Evolutionary conservation across 2,797 vertebrate genomes (phyloP), one percentile per base, ranked within the genome.

Genomic region (Neopelma chrysocephalum): DNA sequence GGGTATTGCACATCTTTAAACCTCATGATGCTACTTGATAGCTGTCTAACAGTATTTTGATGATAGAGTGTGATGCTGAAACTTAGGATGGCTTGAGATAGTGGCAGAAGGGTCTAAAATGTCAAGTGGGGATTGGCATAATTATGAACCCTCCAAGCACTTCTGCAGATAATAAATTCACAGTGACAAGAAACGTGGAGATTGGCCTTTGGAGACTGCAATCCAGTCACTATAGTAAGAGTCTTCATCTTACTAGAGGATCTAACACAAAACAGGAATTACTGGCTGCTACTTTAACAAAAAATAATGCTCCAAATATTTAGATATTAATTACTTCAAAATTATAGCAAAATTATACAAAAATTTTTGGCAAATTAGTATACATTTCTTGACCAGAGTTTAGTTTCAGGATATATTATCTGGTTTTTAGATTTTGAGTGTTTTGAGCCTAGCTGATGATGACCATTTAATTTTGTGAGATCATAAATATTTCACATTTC

Each of bases 1-100:
- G 64, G 56, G 70, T 82, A 72, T 90, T 82, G 40, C 53, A 84
- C 15, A 66, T 64, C 45, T 90, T 70, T 88, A 83, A 89, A 82
- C 66, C 70, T 94, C 71, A 40, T 56, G 58, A 57, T 89, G 89
- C 40, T 80, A 70, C 38, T 80, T 85, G 75, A 87, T 89, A 82
- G 78, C 82, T 93, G 29, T 69, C 77, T 95, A 89, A 89, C 17
- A 75, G 64, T 85, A 82, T 85, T 94, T 90, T 89, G 42, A 80
- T 54, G 64, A 77, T 89, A 48, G 23, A 47, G 16, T 66, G 43
- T 85, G 68, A 91, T 66, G 60, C 5, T 92, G 75, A 82, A 92
- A 80, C 15, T 82, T 87, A 69, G 50, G 31, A 68, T 42, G 20
- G 19, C 87, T 82, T 85, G 45, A 93, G 78, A 72, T 58, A 84